Evolutionary conservation across 2,113 vertebrate genomes (phyloP).

Genomic region (Corythoichthys intestinalis): DNA sequence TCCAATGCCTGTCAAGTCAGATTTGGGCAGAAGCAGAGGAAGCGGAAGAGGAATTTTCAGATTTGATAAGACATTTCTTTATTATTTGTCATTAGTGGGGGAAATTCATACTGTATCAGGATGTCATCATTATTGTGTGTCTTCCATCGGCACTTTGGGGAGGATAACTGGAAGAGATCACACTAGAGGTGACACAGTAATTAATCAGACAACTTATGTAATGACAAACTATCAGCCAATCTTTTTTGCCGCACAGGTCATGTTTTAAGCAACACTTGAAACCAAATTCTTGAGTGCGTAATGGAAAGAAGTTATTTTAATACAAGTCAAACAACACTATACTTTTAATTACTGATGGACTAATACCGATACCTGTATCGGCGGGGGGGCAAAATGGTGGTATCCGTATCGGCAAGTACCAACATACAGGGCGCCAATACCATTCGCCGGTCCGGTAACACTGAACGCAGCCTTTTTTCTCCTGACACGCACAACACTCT

Average conservation of each 20-base stretch:
- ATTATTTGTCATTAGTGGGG: background rate
- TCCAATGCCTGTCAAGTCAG: background rate
- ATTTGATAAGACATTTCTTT: background rate
- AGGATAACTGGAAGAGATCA: constrained; percentile 3
- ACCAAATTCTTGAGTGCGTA: background rate
- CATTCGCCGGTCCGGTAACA: too few species aligned
- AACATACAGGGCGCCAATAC: too few species aligned
- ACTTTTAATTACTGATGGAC: too few species aligned
- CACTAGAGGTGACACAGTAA: background rate
- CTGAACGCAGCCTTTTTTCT: too few species aligned
- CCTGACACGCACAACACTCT: too few species aligned
- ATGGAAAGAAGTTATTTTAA: background rate
- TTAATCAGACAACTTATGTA: background rate
- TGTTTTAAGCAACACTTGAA: background rate
- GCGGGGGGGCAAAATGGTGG: too few species aligned
- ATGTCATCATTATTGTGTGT: constrained; percentile 22
- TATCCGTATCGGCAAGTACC: too few species aligned
- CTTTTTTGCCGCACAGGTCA: background rate
- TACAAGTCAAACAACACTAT: too few species aligned
- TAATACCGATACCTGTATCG: too few species aligned
- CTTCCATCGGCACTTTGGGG: constrained; percentile 22
- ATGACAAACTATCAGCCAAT: background rate
- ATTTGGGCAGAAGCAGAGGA: constrained; percentile 9
- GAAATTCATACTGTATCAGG: background rate
- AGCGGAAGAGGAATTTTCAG: background rate